These are phyloP conservation scores for Mythimna lalbum DNA, from an alignment of 2,888 invertebrate genomes.

Conservation along the genomic window DNA sequence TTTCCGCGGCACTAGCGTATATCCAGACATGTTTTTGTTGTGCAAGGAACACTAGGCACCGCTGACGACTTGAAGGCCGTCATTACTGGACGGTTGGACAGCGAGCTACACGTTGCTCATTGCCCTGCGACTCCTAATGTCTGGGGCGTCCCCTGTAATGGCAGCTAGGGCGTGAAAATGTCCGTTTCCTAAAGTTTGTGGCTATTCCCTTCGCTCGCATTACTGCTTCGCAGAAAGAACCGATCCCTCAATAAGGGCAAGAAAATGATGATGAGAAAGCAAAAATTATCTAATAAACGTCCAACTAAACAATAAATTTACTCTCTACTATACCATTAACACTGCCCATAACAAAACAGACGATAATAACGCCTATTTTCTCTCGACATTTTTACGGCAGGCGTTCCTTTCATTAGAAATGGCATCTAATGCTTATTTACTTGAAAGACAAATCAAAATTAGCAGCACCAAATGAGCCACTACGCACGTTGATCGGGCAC, in stretches of 20 bases:
- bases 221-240: too few relatives aligned
- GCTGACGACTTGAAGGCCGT: too few relatives aligned
- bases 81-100: too few relatives aligned
- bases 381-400: slow-evolving; percentile 58
- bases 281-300: slow-evolving; percentile 31
- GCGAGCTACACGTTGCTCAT: too few relatives aligned
- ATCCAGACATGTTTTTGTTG: too few relatives aligned
- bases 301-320: slow-evolving; percentile 33
- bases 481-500: slow-evolving; percentile 66
- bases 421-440: slow-evolving; percentile 73
- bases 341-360: slow-evolving; percentile 46
- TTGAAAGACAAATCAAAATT: slow-evolving; percentile 74
- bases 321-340: slow-evolving; percentile 44
- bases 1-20: too few relatives aligned
- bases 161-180: too few relatives aligned
- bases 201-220: too few relatives aligned
- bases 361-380: slow-evolving; percentile 49
- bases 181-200: too few relatives aligned
- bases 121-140: too few relatives aligned
- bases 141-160: too few relatives aligned
- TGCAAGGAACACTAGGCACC: too few relatives aligned
- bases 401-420: slow-evolving; percentile 68
- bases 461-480: slow-evolving; percentile 62
- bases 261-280: not conserved
- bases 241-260: not conserved